phyloP scores from a whole-genome alignment of 35 echinoderm and acorn worm genomes.

The Holothuria glaberrima region DNA sequence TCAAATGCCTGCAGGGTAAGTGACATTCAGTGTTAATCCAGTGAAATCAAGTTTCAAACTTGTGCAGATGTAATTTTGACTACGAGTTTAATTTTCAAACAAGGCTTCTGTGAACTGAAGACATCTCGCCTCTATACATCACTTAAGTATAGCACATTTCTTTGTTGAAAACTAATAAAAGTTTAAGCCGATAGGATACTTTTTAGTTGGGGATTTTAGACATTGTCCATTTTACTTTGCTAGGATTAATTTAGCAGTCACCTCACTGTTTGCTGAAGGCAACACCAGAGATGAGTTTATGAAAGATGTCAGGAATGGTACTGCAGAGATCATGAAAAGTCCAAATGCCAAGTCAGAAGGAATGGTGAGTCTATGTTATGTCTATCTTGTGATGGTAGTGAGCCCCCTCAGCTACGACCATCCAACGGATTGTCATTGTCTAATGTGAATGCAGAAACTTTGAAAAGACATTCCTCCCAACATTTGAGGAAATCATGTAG shows the following conservation, averaged over 20 bases:
- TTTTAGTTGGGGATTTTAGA: neutral
- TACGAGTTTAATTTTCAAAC: too few species aligned
- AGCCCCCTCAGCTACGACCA: too few species aligned
- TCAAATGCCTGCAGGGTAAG: neutral
- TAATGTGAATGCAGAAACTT: too few species aligned
- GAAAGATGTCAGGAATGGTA: constrained; percentile 55
- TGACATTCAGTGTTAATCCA: neutral
- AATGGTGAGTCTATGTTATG: constrained; percentile 44
- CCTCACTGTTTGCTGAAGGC: constrained; percentile 42
- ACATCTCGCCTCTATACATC: too few species aligned
- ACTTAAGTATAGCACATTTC: too few species aligned
- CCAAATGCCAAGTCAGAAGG: constrained; percentile 65
- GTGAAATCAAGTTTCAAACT: too few species aligned
- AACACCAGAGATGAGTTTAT: constrained; percentile 54
- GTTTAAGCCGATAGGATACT: neutral
- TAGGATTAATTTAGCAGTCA: constrained; percentile 63
- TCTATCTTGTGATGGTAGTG: too few species aligned
- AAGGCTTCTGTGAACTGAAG: too few species aligned
- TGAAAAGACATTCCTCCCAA: too few species aligned
- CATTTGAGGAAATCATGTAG: too few species aligned
- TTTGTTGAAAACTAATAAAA: too few species aligned
- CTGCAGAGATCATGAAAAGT: constrained; percentile 51
- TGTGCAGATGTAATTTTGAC: neutral
- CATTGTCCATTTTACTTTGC: neutral
- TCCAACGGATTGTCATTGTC: too few species aligned